phyloP scores from a whole-genome alignment of 1,140 invertebrate species.

The Magallana ariakensis region DNA sequence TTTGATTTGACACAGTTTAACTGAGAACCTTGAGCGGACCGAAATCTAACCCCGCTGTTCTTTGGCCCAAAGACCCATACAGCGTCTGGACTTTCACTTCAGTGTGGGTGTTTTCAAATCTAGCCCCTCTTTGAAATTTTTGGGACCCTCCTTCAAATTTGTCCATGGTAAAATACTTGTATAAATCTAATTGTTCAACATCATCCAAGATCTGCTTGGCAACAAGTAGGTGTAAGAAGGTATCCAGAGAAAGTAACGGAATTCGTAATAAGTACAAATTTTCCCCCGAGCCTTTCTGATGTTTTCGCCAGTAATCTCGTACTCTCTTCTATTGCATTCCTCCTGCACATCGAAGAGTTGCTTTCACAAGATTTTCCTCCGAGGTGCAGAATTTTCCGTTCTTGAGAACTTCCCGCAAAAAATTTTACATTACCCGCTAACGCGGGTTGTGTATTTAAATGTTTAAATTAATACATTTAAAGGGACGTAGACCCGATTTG shows the following conservation, averaged over 20 bases:
- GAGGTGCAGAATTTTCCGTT: constrained; percentile 46
- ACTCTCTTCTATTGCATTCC: constrained; percentile 35
- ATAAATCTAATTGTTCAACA: constrained; percentile 49
- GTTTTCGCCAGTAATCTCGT: constrained; percentile 32
- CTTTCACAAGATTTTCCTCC: constrained; percentile 52
- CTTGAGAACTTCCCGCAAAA: constrained; percentile 47
- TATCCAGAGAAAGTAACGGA: constrained; percentile 41
- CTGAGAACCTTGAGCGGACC: background rate
- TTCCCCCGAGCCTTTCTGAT: constrained; percentile 40
- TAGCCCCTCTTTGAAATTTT: constrained; percentile 6
- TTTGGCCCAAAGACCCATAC: background rate
- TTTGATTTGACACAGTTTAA: constrained; percentile 21
- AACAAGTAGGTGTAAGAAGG: constrained; percentile 47
- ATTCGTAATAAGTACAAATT: constrained; percentile 43
- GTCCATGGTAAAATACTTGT: constrained; percentile 50
- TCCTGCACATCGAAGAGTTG: constrained; percentile 45
- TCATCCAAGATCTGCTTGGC: constrained; percentile 45
- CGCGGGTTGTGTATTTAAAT: too few species aligned
- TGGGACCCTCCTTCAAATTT: background rate
- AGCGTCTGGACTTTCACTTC: background rate
- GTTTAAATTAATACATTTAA: too few species aligned
- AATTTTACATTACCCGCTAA: too few species aligned
- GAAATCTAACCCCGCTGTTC: background rate
- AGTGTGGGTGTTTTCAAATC: background rate
- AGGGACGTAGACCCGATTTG: too few species aligned